Evolutionary conservation across 1,140 invertebrate species (phyloP).

Genomic region (Antheraea mylitta): DNA sequence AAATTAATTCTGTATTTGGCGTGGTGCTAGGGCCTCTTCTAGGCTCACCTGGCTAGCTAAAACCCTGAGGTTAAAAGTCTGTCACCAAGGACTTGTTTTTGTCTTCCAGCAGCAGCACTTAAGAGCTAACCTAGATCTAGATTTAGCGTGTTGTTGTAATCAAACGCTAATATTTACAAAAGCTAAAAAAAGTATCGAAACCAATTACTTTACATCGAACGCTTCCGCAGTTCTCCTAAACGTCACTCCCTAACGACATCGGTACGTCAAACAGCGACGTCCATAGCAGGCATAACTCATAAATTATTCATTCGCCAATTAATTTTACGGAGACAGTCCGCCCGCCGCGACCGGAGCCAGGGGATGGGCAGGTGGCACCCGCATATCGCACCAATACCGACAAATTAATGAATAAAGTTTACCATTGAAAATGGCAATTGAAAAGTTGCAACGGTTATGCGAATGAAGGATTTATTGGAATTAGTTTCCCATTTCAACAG

Average conservation of each 20-base stretch:
- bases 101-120: no score
- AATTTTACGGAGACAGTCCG: slow-evolving; percentile 21
- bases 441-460: not conserved
- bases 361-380: slow-evolving; percentile 9
- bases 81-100: no score
- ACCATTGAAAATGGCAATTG: not conserved
- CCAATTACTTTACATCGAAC: not conserved
- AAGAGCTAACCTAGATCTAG: no score
- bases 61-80: no score
- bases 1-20: no score
- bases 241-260: slow-evolving; percentile 44
- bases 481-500: not conserved
- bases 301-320: slow-evolving; percentile 50
- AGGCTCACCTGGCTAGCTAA: no score
- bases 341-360: not conserved
- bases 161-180: no score
- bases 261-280: slow-evolving; percentile 38
- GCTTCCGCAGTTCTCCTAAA: slow-evolving; percentile 16
- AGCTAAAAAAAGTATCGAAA: not conserved
- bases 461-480: slow-evolving; percentile 4
- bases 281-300: slow-evolving; percentile 46
- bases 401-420: slow-evolving; percentile 28
- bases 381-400: slow-evolving; percentile 17
- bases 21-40: no score
- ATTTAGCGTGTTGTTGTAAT: no score